A percentile compares a stretch with the other conserved stretches of the same genome.
phyloP scores from a whole-genome alignment of 64 coral and sea anemone genomes.

The Montipora foliosa region DNA sequence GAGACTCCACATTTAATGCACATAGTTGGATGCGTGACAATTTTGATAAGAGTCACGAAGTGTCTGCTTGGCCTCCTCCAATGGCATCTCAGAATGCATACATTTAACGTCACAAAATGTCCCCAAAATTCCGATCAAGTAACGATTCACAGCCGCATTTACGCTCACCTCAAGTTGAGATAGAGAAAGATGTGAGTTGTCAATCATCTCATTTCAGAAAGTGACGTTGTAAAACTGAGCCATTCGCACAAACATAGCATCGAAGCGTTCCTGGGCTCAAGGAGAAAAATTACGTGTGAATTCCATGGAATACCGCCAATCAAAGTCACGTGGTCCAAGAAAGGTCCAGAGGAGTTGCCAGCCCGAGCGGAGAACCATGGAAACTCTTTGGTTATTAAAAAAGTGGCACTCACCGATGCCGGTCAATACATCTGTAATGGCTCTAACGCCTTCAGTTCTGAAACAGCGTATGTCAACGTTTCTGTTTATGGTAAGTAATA shows the following conservation, averaged over 20 bases:
- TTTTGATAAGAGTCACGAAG: too few species aligned
- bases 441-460: background rate
- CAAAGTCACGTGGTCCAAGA: conserved; percentile 29
- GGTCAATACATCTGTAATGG: conserved; percentile 31
- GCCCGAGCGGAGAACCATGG: background rate
- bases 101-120: too few species aligned
- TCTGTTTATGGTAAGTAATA: conserved; percentile 41
- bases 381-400: background rate
- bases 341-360: background rate
- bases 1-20: too few species aligned
- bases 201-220: background rate
- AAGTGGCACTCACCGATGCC: background rate
- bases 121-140: too few species aligned
- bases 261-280: conserved; percentile 11
- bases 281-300: conserved; percentile 35
- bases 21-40: too few species aligned
- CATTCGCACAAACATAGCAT: conserved; percentile 2
- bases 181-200: too few species aligned
- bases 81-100: too few species aligned
- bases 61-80: too few species aligned
- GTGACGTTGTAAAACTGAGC: conserved; percentile 26
- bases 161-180: too few species aligned
- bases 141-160: too few species aligned
- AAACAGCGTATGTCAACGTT: conserved; percentile 15
- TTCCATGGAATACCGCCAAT: conserved; percentile 30